Evolutionary conservation across 2,797 vertebrate genomes (phyloP).

Genomic region (Cryptoprocta ferox): DNA sequence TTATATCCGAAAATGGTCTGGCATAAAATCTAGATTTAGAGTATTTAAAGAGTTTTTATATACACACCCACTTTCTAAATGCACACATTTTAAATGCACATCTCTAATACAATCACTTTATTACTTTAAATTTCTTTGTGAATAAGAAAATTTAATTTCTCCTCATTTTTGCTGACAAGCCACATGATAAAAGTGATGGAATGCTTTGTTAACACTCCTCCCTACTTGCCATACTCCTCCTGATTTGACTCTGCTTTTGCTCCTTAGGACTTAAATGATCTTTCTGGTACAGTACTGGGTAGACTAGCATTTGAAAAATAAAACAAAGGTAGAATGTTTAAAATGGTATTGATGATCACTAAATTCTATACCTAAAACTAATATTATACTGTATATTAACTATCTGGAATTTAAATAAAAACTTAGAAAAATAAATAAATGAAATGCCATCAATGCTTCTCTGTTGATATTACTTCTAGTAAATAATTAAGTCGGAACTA

Average conservation of each 20-base stretch:
- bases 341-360: background rate
- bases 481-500: background rate
- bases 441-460: background rate
- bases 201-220: background rate
- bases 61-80: background rate
- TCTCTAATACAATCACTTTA: background rate
- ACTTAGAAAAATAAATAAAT: background rate
- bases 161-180: background rate
- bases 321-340: background rate
- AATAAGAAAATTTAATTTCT: background rate
- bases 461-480: background rate
- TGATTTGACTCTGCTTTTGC: background rate
- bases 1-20: background rate
- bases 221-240: rapidly evolving
- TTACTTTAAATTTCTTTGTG: background rate
- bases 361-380: background rate
- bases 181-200: background rate
- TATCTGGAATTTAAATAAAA: background rate
- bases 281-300: background rate
- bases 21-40: background rate
- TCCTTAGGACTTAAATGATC: background rate
- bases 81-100: background rate
- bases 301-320: background rate
- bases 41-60: background rate
- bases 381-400: background rate